Base-by-base conservation (phyloP, 2,888 invertebrate species). In the Neuroscelio doddi region DNA sequence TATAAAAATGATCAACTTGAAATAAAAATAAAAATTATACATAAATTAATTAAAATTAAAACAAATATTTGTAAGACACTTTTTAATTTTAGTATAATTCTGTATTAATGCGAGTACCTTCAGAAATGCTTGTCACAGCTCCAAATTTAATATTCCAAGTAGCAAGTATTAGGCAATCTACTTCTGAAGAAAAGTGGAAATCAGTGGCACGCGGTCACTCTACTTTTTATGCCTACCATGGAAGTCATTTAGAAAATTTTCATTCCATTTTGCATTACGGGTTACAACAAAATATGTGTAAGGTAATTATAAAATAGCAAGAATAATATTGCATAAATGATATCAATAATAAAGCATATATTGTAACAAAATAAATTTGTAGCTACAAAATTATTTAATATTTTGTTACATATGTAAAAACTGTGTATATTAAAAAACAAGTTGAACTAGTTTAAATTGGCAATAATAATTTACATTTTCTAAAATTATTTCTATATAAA, bases 191-290 rank as follows among this genome's bases (percentile, higher is more conserved):
- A 38, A 88, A 87, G 74, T 92, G 90, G 90, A 86, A 86, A 71
- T 86, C 86, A 52, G 74, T 88, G 49, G 85, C 88, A 3, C 86
- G 87, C 73, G 86, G 86, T 53, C 86, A 87, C 76, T 87, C 85
- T 51, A 86, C 89, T 0, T 88, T 92, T 75, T 89, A 87, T 77
- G 94, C 93, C 1, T 95, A 90, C 80, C 94, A 94, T 80, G 94
- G 94, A 26, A 94, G 92, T 80, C 88, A 91, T 56, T 85, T 94
- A 64, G 93, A 93, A 80, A 92, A 93, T 79, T 93, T 94, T 79
- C 91, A 93, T 85, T 92, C 93, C 0, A 92, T 94, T 70, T 81
- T 93, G 51, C 90, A 92, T 83, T 90, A 91, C 83, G 94, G 94
- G 1, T 86, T 94, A 46, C 90, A 92, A 70, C 91, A 91, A 72